Conservation (phyloP, 2,888 invertebrate species). For the Dicyrtomina minuta region DNA sequence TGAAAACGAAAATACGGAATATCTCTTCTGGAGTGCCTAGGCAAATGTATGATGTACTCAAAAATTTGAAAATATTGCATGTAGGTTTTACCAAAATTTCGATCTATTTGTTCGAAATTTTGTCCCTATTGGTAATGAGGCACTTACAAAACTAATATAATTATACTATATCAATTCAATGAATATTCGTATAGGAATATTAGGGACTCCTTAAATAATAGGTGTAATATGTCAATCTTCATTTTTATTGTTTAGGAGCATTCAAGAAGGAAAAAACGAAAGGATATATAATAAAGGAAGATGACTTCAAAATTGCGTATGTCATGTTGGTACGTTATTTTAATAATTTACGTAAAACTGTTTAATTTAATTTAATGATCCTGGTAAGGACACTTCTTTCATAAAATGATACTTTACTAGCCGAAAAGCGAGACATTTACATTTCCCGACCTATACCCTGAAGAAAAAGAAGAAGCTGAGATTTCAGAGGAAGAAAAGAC, state of each 20-base stretch:
- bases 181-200: neutral
- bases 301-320: slow-evolving; percentile 79
- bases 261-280: neutral
- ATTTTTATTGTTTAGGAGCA: neutral
- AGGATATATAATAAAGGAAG: slow-evolving; percentile 71
- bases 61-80: too few species aligned
- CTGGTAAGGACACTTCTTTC: too few species aligned
- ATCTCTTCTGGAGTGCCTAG: too few species aligned
- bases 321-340: slow-evolving; percentile 68
- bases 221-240: neutral
- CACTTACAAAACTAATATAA: too few species aligned
- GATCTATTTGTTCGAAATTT: too few species aligned
- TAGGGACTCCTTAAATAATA: neutral
- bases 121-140: too few species aligned
- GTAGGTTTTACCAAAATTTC: too few species aligned
- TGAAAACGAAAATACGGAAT: too few species aligned
- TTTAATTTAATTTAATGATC: neutral
- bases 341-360: slow-evolving; percentile 10
- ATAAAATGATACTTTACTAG: slow-evolving; percentile 61
- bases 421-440: slow-evolving; percentile 70
- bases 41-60: too few species aligned
- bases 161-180: neutral
- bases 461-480: slow-evolving; percentile 57
- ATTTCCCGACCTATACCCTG: slow-evolving; percentile 72
- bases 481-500: slow-evolving; percentile 64